Conservation (phyloP, 2,888 invertebrate genomes). For the Vanessa cardui region DNA sequence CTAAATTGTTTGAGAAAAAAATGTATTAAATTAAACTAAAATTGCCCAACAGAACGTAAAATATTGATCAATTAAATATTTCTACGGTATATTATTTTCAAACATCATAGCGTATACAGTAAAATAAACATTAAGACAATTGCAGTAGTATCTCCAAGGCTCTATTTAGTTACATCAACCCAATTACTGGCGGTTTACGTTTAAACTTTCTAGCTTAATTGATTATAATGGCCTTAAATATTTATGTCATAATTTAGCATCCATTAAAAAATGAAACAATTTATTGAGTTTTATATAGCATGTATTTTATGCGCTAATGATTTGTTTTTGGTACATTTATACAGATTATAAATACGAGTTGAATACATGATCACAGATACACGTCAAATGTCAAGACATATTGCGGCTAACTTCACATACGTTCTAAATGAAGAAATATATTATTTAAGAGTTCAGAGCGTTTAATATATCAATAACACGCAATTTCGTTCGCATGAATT, state of each 20-base stretch:
- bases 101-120: slow-evolving; percentile 4
- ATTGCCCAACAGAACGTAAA: not conserved
- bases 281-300: not conserved
- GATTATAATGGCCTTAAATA: slow-evolving; percentile 35
- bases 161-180: slow-evolving; percentile 15
- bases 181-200: slow-evolving; percentile 9
- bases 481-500: slow-evolving; percentile 47
- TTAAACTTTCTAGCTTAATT: slow-evolving; percentile 16
- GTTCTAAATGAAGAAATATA: not conserved
- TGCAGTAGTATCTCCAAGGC: slow-evolving; percentile 11
- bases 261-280: not conserved
- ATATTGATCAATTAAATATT: not conserved
- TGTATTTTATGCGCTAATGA: not conserved
- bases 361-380: not conserved
- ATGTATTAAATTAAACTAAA: not conserved
- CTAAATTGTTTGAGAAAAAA: not conserved
- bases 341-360: too few relatives aligned
- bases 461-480: slow-evolving; percentile 9
- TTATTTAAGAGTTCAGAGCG: not conserved
- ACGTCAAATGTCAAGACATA: not conserved
- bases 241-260: slow-evolving; percentile 36
- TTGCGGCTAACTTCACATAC: not conserved
- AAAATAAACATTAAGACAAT: slow-evolving; percentile 4
- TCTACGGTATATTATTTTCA: not conserved
- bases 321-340: not conserved